These are phyloP conservation scores for Anniella stebbinsi DNA, from an alignment of 2,797 vertebrate species.

Conservation along the genomic window DNA sequence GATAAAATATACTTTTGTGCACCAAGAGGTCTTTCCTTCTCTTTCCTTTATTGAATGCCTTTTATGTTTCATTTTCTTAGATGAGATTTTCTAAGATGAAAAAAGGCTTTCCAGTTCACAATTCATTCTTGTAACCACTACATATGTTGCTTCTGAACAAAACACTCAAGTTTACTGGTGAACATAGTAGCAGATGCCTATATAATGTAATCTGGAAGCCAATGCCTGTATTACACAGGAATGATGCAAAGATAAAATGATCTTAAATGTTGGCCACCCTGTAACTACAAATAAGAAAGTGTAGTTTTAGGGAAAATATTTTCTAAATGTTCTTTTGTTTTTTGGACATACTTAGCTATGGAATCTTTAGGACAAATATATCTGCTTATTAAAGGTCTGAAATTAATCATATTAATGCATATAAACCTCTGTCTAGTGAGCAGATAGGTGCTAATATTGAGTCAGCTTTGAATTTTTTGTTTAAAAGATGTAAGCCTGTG, in stretches of 20 bases:
- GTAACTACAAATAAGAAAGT: conserved; percentile 30
- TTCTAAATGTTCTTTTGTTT: conserved; percentile 28
- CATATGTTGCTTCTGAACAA: not conserved
- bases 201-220: not conserved
- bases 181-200: not conserved
- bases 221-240: not conserved
- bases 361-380: conserved; percentile 49
- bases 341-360: conserved; percentile 46
- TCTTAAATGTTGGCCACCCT: conserved; percentile 1
- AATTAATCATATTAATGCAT: conserved; percentile 43
- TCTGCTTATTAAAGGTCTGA: conserved; percentile 50
- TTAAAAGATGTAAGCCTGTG: conserved; percentile 32
- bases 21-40: not conserved
- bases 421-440: conserved; percentile 49
- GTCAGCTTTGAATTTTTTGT: conserved; percentile 42
- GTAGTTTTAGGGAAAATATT: conserved; percentile 53
- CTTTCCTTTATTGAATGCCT: not conserved
- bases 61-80: not conserved
- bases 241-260: not conserved
- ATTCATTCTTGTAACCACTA: not conserved
- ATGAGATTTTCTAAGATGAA: not conserved
- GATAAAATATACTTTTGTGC: too few relatives aligned
- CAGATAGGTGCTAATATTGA: conserved; percentile 43
- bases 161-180: not conserved
- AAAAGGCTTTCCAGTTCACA: not conserved